Base-by-base conservation (phyloP, 1,140 invertebrate species). In the Tachypleus tridentatus region DNA sequence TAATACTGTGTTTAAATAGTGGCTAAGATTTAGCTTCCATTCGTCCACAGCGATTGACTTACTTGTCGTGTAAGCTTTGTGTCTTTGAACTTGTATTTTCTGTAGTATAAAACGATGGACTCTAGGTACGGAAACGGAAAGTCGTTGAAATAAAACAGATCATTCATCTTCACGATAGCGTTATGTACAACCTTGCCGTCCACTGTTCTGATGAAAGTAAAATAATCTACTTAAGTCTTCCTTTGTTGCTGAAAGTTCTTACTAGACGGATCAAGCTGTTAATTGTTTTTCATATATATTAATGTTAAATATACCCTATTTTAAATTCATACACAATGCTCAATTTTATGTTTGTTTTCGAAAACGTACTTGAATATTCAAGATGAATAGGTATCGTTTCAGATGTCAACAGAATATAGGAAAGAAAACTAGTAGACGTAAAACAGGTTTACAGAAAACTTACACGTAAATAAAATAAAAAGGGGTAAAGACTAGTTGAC, bases 81-180 rank as follows among this genome's bases (percentile, higher is more conserved):
- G 57, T 63, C 68, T 51, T 67, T 70, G 64, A 70, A 65, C 59
- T 67, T 65, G 62, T 70, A 63, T 58, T 65, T 70, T 51, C 63
- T 63, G 64, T 70, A 70, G 51, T 70, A 70, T 0, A 67, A 49
- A 4, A 70, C 64, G 51, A 70, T 70, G 57, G 68, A 67, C 47
- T 70, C 68, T 6, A 70, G n/a, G 58, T 70, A 70, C 4, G 68
- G 68, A 51, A 70, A 70, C 3, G 68, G 68, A 56, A 70, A 70
- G 5, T 63, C 63, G 48, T 70, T 67, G 61, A 70, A 62, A 52
- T 70, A 67, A 58, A 63, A 70, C 58, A 70, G 56, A 11, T 70
- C 68, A 57, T 67, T 67, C 60, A 64, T 57, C 54, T 63, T 67
- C 3, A 63, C 57, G 10, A 70, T 70, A 6, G 60, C 10, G 49